Conservation (phyloP, 2,113 vertebrate species). For the Craseonycteris thonglongyai region DNA sequence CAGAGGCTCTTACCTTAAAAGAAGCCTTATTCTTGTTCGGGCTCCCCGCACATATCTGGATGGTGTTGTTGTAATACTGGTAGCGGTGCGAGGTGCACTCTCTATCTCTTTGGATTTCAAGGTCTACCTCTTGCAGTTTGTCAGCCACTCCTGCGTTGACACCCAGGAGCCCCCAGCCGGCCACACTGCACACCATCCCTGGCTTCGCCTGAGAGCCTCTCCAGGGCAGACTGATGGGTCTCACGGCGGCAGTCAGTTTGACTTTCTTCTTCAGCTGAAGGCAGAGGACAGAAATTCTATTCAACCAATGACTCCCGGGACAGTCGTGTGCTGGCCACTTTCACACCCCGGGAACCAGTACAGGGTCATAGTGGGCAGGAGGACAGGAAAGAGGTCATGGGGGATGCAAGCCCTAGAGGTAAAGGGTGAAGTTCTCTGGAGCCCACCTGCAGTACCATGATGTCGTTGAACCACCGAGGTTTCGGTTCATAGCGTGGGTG, state of each 20-base stretch:
- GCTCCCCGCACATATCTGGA: not conserved
- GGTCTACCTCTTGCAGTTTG: not conserved
- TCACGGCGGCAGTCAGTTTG: rapidly evolving
- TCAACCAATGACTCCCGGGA: not conserved
- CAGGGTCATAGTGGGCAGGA: not conserved
- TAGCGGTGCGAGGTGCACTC: rapidly evolving
- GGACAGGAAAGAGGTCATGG: not conserved
- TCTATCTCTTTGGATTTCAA: not conserved
- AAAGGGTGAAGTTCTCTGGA: not conserved
- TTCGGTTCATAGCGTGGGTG: slow-evolving; percentile 45
- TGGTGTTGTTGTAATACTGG: rapidly evolving
- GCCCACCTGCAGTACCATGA: slow-evolving; percentile 53
- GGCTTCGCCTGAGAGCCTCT: rapidly evolving
- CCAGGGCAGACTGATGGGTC: not conserved
- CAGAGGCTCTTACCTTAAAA: not conserved
- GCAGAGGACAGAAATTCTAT: not conserved
- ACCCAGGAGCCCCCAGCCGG: not conserved
- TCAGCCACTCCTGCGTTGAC: rapidly evolving
- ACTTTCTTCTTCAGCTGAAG: not conserved
- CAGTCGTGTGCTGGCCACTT: not conserved
- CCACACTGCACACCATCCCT: not conserved
- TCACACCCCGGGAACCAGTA: not conserved
- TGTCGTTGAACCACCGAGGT: too few species aligned
- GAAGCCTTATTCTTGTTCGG: not conserved
- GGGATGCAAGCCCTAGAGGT: not conserved